Evolutionary conservation across 92 coral and sea anemone species (phyloP).

Genomic region (Zoanthus sansibaricus): DNA sequence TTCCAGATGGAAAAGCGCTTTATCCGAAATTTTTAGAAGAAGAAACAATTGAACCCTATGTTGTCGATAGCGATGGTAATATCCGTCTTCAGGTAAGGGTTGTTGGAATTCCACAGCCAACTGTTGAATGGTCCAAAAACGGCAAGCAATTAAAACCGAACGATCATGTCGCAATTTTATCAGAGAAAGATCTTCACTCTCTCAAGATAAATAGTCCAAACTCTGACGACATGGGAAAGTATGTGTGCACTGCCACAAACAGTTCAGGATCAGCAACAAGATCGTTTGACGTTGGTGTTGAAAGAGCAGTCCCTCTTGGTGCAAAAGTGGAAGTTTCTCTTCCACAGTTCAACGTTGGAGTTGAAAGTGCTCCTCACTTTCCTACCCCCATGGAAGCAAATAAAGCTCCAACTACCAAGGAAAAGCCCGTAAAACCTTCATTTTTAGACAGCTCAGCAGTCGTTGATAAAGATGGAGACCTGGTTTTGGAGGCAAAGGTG

Average conservation of each 20-base stretch:
- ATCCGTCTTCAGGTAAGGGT: constrained; percentile 66
- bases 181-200: constrained; percentile 70
- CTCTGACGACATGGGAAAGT: constrained; percentile 72
- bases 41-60: constrained; percentile 45
- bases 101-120: constrained; percentile 85
- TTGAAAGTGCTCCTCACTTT: constrained; percentile 6
- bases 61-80: constrained; percentile 74
- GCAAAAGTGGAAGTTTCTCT: constrained; percentile 27
- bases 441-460: constrained; percentile 40
- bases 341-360: constrained; percentile 56
- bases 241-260: constrained; percentile 81
- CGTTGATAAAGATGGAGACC: constrained; percentile 54
- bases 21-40: constrained; percentile 75
- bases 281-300: constrained; percentile 78
- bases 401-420: constrained; percentile 19
- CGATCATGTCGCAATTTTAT: constrained; percentile 66
- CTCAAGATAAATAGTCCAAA: constrained; percentile 67
- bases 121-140: constrained; percentile 76
- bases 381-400: neutral
- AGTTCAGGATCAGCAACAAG: constrained; percentile 65
- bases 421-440: constrained; percentile 33
- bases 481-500: constrained; percentile 49
- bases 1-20: constrained; percentile 27
- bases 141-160: constrained; percentile 64
- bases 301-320: constrained; percentile 47